phyloP scores from a whole-genome alignment of 2,797 vertebrate species.

The Typhlichthys subterraneus region DNA sequence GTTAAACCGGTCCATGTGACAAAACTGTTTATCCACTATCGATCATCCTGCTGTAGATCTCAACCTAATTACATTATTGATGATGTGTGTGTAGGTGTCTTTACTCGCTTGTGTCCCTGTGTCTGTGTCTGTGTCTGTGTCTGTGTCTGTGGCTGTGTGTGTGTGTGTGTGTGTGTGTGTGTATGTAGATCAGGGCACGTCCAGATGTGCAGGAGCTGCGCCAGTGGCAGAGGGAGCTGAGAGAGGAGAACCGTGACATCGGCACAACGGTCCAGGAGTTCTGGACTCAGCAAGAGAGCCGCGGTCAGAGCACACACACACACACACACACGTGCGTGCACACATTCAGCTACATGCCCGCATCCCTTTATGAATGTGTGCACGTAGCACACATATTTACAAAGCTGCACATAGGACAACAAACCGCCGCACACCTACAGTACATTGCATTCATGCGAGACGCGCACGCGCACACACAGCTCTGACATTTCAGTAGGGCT shows the following conservation, averaged over 20 bases:
- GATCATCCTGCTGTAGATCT: slow-evolving; percentile 8
- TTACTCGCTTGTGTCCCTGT: slow-evolving; percentile 3
- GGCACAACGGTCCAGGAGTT: slow-evolving; percentile 76
- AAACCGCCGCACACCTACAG: no score
- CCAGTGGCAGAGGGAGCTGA: slow-evolving; percentile 87
- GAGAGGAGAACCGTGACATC: slow-evolving; percentile 78
- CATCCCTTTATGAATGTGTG: no score
- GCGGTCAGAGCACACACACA: slow-evolving; percentile 72
- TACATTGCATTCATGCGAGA: not conserved
- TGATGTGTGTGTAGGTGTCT: slow-evolving; percentile 13
- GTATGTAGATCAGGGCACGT: slow-evolving; percentile 78
- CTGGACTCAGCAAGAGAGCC: slow-evolving; percentile 83
- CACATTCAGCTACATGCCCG: not conserved
- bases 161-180: slow-evolving; percentile 6
- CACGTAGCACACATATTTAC: no score
- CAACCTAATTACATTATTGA: slow-evolving; percentile 32
- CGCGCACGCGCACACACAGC: slow-evolving; percentile 5
- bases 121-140: slow-evolving; percentile 5
- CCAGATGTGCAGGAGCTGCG: slow-evolving; percentile 88
- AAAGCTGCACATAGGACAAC: no score
- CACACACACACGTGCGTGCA: slow-evolving; percentile 10
- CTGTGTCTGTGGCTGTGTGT: slow-evolving; percentile 7
- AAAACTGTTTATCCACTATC: not conserved
- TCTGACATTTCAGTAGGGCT: slow-evolving; percentile 14
- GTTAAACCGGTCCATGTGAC: slow-evolving; percentile 4